Evolutionary conservation across 2,888 invertebrate genomes (phyloP), one percentile per base, ranked within the genome.

Genomic region (Oscheius myriophilus): DNA sequence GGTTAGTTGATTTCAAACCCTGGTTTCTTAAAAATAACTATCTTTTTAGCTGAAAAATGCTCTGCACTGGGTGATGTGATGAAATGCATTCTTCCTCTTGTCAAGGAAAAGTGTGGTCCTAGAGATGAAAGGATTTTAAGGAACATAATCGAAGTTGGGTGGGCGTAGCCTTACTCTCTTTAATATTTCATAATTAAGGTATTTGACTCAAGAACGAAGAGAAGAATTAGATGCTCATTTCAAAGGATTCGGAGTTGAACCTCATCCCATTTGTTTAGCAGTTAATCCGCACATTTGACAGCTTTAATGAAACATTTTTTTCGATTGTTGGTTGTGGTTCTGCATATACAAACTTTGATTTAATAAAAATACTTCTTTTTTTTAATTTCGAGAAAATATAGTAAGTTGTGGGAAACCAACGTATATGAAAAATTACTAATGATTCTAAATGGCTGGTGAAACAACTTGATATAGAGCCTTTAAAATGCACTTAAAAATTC

Each of bases 81-180:
- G 25, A 66, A 72, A 25, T 76, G 76, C 61, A 71, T 76, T 1
- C 63, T 71, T 61, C 76, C 76, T 18, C 58, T 62, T 54, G 62
- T 76, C 18, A 68, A 69, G 21, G 64, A 68, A 42, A 72, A 74
- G 33, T 76, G 76, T 52, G 76, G 76, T 1, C 11, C 51, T 2
- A 72, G 74, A 68, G 71, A 70, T 14, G 67, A 66, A 1, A 55
- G 64, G 1, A 71, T 76, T 0, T 63, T 76, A 65, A 12, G 63
- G 33, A 67, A 67, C 3, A 74, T 71, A 57, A 71, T 76, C 59
- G 53, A 70, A 16, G 68, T 74, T 16, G 76, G 76, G 76, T 76
- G 26, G 54, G 63, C 53, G 12, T 21, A 42, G 45, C 23, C 1
- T 16, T 33, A 25, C 39, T 16, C 16, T 68, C n/a, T n/a, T n/a